Evolutionary conservation across 1,140 invertebrate genomes (phyloP).

Genomic region (Drosophila nikananu): DNA sequence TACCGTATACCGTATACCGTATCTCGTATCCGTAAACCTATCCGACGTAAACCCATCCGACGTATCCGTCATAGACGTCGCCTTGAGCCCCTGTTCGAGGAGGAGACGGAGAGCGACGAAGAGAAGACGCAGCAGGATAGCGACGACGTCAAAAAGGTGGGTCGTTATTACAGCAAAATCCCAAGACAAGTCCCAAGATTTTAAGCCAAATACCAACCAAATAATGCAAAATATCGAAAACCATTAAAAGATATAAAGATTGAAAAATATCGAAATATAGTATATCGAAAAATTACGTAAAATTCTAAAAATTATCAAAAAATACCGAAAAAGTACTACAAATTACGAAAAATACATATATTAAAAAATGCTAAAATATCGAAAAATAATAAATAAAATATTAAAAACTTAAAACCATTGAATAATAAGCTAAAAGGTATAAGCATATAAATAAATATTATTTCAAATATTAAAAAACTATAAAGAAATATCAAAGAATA

Average conservation of each 20-base stretch:
- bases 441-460: not conserved
- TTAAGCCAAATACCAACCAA: not conserved
- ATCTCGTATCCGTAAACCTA: conserved; percentile 33
- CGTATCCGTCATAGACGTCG: conserved; percentile 85
- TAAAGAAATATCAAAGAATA: not conserved
- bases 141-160: conserved; percentile 85
- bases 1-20: conserved; percentile 62
- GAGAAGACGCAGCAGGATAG: conserved; percentile 84
- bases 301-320: too few species aligned
- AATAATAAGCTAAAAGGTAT: too few species aligned
- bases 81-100: conserved; percentile 89
- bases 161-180: conserved; percentile 80
- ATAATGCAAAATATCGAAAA: not conserved
- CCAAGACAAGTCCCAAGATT: conserved; percentile 11
- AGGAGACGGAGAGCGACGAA: conserved; percentile 86
- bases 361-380: not conserved
- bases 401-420: too few species aligned
- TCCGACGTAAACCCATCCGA: conserved; percentile 10
- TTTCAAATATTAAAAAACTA: not conserved
- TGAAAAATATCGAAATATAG: too few species aligned
- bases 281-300: too few species aligned
- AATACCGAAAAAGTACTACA: not conserved
- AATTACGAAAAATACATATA: not conserved
- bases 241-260: too few species aligned
- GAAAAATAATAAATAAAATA: not conserved